These are phyloP conservation scores for Salvelinus namaycush DNA, from an alignment of 2,113 vertebrate genomes.

Conservation along the genomic window DNA sequence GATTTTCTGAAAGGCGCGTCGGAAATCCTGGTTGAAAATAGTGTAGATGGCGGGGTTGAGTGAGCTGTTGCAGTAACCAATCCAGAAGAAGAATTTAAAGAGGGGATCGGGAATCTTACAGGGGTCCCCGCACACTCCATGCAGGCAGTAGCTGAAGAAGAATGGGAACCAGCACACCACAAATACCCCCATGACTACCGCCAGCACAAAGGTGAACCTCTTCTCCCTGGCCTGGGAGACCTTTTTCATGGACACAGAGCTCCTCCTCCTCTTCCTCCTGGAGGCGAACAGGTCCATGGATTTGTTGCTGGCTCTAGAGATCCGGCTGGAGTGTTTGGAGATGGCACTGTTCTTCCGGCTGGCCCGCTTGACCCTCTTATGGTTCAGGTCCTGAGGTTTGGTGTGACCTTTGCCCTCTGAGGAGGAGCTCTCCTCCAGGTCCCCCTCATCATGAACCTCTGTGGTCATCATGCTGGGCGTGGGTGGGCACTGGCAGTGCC, in stretches of 20 bases:
- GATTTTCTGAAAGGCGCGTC: constrained; percentile 90
- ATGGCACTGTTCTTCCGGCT: constrained; percentile 67
- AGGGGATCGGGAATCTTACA: constrained; percentile 85
- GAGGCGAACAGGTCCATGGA: constrained; percentile 78
- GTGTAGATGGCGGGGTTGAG: constrained; percentile 95
- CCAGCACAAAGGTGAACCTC: constrained; percentile 91
- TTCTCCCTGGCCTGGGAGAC: constrained; percentile 89
- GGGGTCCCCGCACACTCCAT: constrained; percentile 85
- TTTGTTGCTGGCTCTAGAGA: constrained; percentile 63
- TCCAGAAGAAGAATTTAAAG: constrained; percentile 97
- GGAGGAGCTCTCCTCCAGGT: constrained; percentile 77
- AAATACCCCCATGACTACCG: constrained; percentile 95
- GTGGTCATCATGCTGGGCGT: constrained; percentile 62
- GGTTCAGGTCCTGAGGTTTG: constrained; percentile 28
- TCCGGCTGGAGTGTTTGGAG: constrained; percentile 73
- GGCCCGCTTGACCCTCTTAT: constrained; percentile 49
- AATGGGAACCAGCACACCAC: constrained; percentile 96
- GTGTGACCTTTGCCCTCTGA: constrained; percentile 74
- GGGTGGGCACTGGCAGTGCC: constrained; percentile 76
- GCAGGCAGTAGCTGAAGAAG: constrained; percentile 94
- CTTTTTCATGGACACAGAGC: constrained; percentile 83
- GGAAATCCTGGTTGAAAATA: constrained; percentile 93
- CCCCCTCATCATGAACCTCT: constrained; percentile 56
- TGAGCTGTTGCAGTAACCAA: constrained; percentile 95
- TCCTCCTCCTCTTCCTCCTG: constrained; percentile 75